phyloP scores from a whole-genome alignment of 2,113 vertebrate species.

The Xiphias gladius region DNA sequence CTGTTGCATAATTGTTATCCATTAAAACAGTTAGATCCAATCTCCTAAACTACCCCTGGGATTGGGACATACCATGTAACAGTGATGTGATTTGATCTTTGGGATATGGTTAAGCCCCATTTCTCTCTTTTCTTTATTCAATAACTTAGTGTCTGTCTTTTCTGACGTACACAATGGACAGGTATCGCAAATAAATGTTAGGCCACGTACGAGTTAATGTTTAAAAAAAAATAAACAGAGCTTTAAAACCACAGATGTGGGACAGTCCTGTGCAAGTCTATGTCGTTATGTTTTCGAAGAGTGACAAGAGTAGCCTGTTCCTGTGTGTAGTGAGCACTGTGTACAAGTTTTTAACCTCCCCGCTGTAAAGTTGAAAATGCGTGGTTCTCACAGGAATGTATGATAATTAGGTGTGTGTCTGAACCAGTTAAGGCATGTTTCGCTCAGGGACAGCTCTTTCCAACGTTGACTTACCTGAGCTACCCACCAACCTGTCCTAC shows the following conservation, averaged over 20 bases:
- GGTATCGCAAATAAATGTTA: not conserved
- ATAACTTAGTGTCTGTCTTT: not conserved
- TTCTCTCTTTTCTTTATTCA: not conserved
- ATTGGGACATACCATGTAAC: not conserved
- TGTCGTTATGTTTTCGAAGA: not conserved
- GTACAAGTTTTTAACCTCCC: no score
- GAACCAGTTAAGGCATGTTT: constrained; percentile 28
- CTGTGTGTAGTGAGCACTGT: not conserved
- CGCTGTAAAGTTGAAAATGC: not conserved
- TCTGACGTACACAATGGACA: not conserved
- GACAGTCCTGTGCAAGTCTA: not conserved
- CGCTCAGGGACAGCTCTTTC: not conserved
- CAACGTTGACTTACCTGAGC: constrained; percentile 17
- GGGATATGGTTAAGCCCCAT: not conserved
- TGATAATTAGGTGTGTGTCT: not conserved
- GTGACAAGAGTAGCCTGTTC: not conserved
- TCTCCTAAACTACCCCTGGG: not conserved
- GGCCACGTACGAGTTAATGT: not conserved
- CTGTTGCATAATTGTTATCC: not conserved
- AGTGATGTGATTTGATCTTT: not conserved
- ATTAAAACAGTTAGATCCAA: not conserved
- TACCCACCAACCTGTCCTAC: not conserved
- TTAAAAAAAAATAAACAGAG: not conserved
- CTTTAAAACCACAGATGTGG: not conserved
- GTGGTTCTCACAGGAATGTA: constrained; percentile 17